These are phyloP conservation scores for Mercenaria mercenaria DNA, from an alignment of 1,140 invertebrate species.

Conservation along the genomic window DNA sequence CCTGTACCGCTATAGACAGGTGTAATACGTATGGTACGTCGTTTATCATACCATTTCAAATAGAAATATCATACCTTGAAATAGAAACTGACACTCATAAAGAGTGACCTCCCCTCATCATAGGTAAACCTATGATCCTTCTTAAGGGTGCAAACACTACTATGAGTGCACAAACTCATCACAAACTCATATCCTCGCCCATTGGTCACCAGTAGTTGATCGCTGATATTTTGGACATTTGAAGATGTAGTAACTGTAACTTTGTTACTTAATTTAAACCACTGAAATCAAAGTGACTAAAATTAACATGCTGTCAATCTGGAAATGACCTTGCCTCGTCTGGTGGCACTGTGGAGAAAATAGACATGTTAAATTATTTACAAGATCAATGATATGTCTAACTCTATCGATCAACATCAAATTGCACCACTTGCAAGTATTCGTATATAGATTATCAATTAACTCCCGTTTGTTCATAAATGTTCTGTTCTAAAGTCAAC, in stretches of 20 bases:
- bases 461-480: too few species aligned
- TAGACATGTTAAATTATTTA: too few species aligned
- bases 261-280: conserved; percentile 39
- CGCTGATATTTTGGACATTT: conserved; percentile 33
- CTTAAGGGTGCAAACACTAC: background rate
- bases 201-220: background rate
- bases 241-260: background rate
- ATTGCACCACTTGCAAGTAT: too few species aligned
- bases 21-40: background rate
- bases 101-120: background rate
- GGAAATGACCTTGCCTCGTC: conserved; percentile 19
- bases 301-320: conserved; percentile 2
- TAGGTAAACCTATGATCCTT: conserved; percentile 29
- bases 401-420: background rate
- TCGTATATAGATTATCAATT: too few species aligned
- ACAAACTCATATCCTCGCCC: background rate
- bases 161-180: conserved; percentile 21
- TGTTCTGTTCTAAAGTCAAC: too few species aligned
- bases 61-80: conserved; percentile 22
- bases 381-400: background rate
- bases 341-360: conserved; percentile 1
- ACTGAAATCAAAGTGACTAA: conserved; percentile 47
- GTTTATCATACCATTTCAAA: background rate
- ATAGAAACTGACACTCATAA: conserved; percentile 1
- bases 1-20: too few species aligned